Conservation (phyloP, 2,113 vertebrate species). For the Dipodomys spectabilis region DNA sequence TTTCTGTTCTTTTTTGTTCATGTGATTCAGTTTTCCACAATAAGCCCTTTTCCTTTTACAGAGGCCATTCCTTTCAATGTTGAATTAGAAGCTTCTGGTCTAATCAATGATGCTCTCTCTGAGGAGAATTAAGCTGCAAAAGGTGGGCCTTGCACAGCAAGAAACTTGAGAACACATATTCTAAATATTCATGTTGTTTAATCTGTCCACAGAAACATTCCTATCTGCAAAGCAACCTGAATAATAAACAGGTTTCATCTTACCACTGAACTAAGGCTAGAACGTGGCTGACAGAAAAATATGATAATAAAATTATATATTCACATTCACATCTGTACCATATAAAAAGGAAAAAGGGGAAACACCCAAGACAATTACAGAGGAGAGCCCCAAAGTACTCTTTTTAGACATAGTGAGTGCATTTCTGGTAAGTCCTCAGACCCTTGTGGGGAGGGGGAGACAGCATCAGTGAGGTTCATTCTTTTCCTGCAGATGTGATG, state of each 20-base stretch:
- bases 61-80: conserved; percentile 20
- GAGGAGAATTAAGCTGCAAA: conserved; percentile 15
- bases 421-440: conserved; percentile 79
- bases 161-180: conserved; percentile 48
- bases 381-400: conserved; percentile 78
- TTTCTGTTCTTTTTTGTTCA: not conserved
- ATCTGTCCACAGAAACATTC: conserved; percentile 70
- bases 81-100: conserved; percentile 42
- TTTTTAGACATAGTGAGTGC: conserved; percentile 83
- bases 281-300: conserved; percentile 71
- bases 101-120: conserved; percentile 51
- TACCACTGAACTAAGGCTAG: conserved; percentile 76
- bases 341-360: not conserved
- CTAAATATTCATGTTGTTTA: conserved; percentile 77
- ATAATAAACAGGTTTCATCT: conserved; percentile 81
- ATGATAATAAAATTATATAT: conserved; percentile 69
- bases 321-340: conserved; percentile 83
- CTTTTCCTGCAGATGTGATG: conserved; percentile 66
- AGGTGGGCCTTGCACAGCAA: conserved; percentile 55
- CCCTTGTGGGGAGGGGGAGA: conserved; percentile 29
- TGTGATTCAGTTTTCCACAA: conserved; percentile 34
- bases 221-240: conserved; percentile 82
- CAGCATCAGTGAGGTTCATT: conserved; percentile 72
- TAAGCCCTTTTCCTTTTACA: conserved; percentile 8
- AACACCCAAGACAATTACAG: conserved; percentile 69